phyloP scores from a whole-genome alignment of 2,797 vertebrate genomes.

The Salarias fasciatus region DNA sequence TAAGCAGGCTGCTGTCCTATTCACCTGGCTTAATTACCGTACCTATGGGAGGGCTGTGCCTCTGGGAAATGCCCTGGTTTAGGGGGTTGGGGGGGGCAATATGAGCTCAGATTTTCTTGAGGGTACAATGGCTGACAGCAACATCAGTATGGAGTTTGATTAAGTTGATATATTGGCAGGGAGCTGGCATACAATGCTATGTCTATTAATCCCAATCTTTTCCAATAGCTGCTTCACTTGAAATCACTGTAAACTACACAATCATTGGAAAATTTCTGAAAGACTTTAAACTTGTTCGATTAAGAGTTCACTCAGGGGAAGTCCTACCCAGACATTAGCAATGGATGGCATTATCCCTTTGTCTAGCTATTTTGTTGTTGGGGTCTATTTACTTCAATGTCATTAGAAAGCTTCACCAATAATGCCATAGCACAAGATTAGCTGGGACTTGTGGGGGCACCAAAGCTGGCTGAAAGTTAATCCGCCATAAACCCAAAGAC shows the following conservation, averaged over 20 bases:
- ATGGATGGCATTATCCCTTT: constrained; percentile 58
- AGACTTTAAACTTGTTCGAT: constrained; percentile 55
- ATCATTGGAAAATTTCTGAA: constrained; percentile 39
- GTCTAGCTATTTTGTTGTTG: constrained; percentile 73
- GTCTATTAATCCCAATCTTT: constrained; percentile 16
- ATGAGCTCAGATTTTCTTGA: constrained; percentile 69
- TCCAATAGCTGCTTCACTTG: constrained; percentile 20
- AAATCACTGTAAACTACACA: constrained; percentile 6
- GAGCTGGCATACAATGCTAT: constrained; percentile 5
- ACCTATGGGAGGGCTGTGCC: constrained; percentile 67
- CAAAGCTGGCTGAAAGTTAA: constrained; percentile 68
- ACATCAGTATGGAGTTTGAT: constrained; percentile 16
- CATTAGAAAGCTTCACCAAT: constrained; percentile 57
- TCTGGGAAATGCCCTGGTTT: constrained; percentile 71
- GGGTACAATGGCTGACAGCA: constrained; percentile 37
- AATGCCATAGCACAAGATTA: constrained; percentile 67
- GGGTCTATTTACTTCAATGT: constrained; percentile 68
- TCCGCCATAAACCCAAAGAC: constrained; percentile 64
- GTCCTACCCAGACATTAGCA: constrained; percentile 42
- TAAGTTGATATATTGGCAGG: constrained; percentile 24
- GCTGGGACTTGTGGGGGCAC: constrained; percentile 61
- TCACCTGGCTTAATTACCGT: constrained; percentile 86
- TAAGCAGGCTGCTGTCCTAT: constrained; percentile 79
- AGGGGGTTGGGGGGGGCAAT: constrained; percentile 32
- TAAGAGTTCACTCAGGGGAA: constrained; percentile 47